phyloP scores from a whole-genome alignment of 2,113 vertebrate genomes.

The Kryptolebias marmoratus region DNA sequence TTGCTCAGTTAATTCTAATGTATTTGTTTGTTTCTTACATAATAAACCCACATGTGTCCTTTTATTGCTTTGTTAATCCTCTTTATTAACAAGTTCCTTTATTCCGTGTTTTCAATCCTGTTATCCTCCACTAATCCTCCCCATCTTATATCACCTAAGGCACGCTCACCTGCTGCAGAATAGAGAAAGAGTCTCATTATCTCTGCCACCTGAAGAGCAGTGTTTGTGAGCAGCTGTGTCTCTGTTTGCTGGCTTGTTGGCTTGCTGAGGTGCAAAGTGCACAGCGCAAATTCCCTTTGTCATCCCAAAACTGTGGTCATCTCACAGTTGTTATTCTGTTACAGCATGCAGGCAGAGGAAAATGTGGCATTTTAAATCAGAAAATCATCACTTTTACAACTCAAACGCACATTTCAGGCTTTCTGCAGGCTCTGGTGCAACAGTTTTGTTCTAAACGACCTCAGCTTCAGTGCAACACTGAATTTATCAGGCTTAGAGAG shows the following conservation, averaged over 20 bases:
- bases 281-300: slow-evolving; percentile 9
- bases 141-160: slow-evolving; percentile 51
- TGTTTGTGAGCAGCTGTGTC: slow-evolving; percentile 13
- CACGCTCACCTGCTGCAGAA: slow-evolving; percentile 52
- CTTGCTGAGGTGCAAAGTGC: slow-evolving; percentile 4
- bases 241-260: slow-evolving; percentile 5
- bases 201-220: slow-evolving; percentile 44
- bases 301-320: slow-evolving; percentile 17
- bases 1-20: slow-evolving; percentile 24
- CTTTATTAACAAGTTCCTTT: slow-evolving; percentile 40
- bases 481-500: slow-evolving; percentile 36
- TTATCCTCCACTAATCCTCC: slow-evolving; percentile 56
- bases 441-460: slow-evolving; percentile 40
- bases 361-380: slow-evolving; percentile 27
- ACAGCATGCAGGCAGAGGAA: slow-evolving; percentile 21
- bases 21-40: slow-evolving; percentile 26
- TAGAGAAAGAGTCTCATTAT: slow-evolving; percentile 51
- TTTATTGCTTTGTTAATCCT: slow-evolving; percentile 48
- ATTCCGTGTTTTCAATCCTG: slow-evolving; percentile 17
- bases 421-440: slow-evolving; percentile 9
- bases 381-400: slow-evolving; percentile 24
- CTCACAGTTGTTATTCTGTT: slow-evolving; percentile 48
- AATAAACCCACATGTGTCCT: slow-evolving; percentile 42
- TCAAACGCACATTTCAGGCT: slow-evolving; percentile 10
- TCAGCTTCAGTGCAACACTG: slow-evolving; percentile 23